phyloP scores from a whole-genome alignment of 2,113 vertebrate species.

The Microcebus ravelobensis region DNA sequence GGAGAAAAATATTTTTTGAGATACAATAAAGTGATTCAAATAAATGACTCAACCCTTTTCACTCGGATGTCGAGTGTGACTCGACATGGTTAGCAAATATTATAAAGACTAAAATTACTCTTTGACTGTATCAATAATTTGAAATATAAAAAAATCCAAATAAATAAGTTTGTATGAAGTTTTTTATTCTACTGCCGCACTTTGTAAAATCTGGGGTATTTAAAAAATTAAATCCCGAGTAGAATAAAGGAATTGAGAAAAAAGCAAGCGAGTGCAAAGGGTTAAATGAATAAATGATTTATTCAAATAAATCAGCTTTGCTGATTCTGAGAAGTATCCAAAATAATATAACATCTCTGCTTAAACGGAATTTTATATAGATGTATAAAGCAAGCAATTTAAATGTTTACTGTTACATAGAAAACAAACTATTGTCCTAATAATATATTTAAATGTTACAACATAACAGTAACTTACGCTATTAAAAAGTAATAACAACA shows the following conservation, averaged over 20 bases:
- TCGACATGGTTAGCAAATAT: too few relatives aligned
- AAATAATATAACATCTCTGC: neutral
- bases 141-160: too few relatives aligned
- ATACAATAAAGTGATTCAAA: neutral
- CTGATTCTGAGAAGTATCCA: neutral
- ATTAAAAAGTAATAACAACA: neutral
- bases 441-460: neutral
- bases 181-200: too few relatives aligned
- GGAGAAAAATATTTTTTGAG: neutral
- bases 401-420: neutral
- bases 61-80: too few relatives aligned
- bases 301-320: neutral
- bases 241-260: too few relatives aligned
- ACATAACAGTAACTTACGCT: neutral
- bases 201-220: neutral
- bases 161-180: too few relatives aligned
- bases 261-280: too few relatives aligned
- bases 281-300: too few relatives aligned
- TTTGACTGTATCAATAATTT: too few relatives aligned
- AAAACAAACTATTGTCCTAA: neutral
- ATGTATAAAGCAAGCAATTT: neutral
- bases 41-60: neutral
- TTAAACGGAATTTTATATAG: constrained; percentile 10
- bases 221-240: too few relatives aligned
- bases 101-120: too few relatives aligned